Evolutionary conservation across 2,888 invertebrate species (phyloP), one percentile per base, ranked within the genome.

Genomic region (Drosophila tanythrix): DNA sequence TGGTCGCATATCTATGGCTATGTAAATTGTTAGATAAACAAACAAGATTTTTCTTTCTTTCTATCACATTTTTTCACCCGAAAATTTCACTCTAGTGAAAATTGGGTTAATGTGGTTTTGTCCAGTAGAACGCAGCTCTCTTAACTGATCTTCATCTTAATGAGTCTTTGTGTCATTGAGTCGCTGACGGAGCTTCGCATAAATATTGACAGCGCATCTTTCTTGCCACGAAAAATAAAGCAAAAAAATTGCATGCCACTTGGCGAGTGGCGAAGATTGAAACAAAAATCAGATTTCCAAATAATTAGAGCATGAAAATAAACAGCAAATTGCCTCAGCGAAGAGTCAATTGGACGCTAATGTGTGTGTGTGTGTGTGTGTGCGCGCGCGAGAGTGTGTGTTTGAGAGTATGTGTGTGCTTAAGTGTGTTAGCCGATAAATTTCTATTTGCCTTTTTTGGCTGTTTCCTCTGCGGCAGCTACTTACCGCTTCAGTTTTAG

Each of bases 301-400:
- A 87, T 87, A 87, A 87, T 87, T 87, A 87, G 87, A 87, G 87
- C 87, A 82, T 87, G 90, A 88, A 90, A 89, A 88, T 85, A 85
- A 88, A 81, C 70, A 75, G 89, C 83, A 73, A 82, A 81, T 81
- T 84, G 82, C 76, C 70, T 33, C 70, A 76, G 58, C 29, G 70
- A 71, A 52, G 59, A 74, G 64, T 51, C 74, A 58, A 75, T 70
- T 53, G 36, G 56, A 18, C 31, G 48, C 48, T 21, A 27, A 58
- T 43, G 3, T 46, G 6, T 61, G 36, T 38, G 18, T 38, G 13
- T 5, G 21, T 21, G 21, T 21, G 21, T 13, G 2, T n/a, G 10
- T 40, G n/a, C 53, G n/a, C 53, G n/a, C 33, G 2, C 43, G 7
- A 46, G 58, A 64, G 46, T 55, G 50, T 52, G 33, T 52, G 29